These are phyloP conservation scores for Nebria brevicollis DNA, from an alignment of 2,888 invertebrate species.

Conservation along the genomic window DNA sequence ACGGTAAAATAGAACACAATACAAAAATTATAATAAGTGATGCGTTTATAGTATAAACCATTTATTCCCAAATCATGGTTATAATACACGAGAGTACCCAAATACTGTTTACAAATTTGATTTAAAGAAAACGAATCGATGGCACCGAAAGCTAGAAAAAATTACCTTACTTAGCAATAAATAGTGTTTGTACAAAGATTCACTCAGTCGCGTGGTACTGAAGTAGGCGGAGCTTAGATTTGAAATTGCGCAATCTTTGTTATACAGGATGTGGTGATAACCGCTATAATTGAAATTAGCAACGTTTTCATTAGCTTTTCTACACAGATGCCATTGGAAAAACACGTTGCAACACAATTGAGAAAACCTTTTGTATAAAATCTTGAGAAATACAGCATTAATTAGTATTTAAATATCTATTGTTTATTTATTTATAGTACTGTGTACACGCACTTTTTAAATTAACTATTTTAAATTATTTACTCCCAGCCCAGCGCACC, in stretches of 20 bases:
- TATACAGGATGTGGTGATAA: too few species aligned
- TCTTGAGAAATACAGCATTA: constrained; percentile 26
- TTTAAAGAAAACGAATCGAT: constrained; percentile 14
- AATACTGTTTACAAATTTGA: constrained; percentile 31
- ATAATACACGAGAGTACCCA: constrained; percentile 33
- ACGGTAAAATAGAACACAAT: neutral
- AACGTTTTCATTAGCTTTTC: too few species aligned
- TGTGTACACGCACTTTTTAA: constrained; percentile 47
- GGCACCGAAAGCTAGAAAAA: constrained; percentile 35
- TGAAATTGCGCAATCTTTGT: too few species aligned
- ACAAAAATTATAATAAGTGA: neutral
- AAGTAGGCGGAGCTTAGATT: too few species aligned
- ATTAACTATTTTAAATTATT: constrained; percentile 44
- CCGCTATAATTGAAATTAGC: too few species aligned
- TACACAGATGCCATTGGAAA: neutral
- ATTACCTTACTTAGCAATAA: constrained; percentile 20
- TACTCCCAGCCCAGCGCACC: constrained; percentile 49
- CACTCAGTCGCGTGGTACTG: neutral
- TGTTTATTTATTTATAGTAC: constrained; percentile 47
- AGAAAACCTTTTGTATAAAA: neutral
- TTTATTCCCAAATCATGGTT: constrained; percentile 44
- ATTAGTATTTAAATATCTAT: constrained; percentile 35
- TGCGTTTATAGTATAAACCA: constrained; percentile 34
- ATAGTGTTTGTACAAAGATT: neutral
- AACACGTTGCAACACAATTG: neutral